Conservation (phyloP, 2,113 vertebrate species). For the Paracanthobrama guichenoti region DNA sequence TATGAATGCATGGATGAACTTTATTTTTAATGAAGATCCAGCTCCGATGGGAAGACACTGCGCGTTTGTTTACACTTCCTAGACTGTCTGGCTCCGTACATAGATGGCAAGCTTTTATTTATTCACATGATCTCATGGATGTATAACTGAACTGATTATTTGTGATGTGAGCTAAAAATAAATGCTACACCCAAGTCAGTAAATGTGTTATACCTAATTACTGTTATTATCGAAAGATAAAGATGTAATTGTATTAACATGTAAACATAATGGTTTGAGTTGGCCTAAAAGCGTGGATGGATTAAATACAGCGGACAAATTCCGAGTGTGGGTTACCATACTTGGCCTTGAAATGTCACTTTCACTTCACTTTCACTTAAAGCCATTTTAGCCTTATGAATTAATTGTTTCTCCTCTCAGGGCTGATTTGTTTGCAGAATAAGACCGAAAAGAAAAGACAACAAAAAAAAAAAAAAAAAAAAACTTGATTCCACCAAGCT, state of each 20-base stretch:
- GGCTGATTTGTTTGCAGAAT: background rate
- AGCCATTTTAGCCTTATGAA: background rate
- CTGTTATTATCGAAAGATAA: background rate
- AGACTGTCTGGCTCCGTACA: background rate
- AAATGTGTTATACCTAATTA: background rate
- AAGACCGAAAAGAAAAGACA: background rate
- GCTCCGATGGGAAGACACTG: too few species aligned
- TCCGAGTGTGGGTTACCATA: too few species aligned
- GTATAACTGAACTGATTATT: slow-evolving; percentile 22
- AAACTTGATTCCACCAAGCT: background rate
- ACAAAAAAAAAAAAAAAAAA: too few species aligned
- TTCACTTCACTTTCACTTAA: background rate
- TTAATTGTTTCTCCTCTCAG: background rate
- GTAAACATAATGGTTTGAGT: background rate
- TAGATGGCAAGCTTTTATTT: slow-evolving; percentile 13
- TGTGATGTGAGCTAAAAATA: background rate
- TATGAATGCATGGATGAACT: too few species aligned
- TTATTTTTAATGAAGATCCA: too few species aligned
- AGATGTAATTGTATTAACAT: background rate
- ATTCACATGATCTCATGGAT: slow-evolving; percentile 25
- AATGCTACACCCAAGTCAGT: background rate
- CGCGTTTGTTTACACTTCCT: background rate
- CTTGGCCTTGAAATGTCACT: too few species aligned
- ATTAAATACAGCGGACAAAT: too few species aligned
- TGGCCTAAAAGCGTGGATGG: background rate